phyloP scores from a whole-genome alignment of 2,113 vertebrate species.

The Microtus montanus region DNA sequence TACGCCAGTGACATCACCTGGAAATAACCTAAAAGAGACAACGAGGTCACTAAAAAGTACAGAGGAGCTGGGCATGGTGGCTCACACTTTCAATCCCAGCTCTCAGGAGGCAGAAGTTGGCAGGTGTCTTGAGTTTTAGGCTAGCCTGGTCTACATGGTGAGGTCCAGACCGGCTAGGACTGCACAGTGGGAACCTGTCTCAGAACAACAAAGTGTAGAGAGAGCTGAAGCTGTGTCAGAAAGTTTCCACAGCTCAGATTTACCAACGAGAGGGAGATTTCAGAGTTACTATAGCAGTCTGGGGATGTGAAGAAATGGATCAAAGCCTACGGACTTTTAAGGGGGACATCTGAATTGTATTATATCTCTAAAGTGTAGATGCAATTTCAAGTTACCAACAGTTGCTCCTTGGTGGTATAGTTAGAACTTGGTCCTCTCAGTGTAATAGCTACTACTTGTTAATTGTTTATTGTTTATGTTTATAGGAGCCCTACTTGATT shows the following conservation, averaged over 20 bases:
- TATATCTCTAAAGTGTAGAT: constrained; percentile 26
- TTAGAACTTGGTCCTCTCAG: neutral
- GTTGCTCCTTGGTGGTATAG: neutral
- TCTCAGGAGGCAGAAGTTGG: neutral
- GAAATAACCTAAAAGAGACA: constrained; percentile 8
- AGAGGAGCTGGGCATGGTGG: neutral
- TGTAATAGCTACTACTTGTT: neutral
- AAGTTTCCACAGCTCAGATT: neutral
- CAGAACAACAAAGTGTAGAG: neutral
- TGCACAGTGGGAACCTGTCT: neutral
- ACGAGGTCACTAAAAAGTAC: neutral
- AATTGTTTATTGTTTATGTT: neutral
- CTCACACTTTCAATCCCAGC: neutral
- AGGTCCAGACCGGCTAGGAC: neutral
- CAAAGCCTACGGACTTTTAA: constrained; percentile 11
- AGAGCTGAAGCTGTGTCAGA: neutral
- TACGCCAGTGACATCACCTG: constrained; percentile 8
- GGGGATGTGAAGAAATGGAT: neutral
- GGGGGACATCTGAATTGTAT: constrained; percentile 31
- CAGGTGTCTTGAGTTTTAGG: neutral
- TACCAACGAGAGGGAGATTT: neutral
- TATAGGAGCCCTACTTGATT: constrained; percentile 3
- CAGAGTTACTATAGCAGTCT: neutral
- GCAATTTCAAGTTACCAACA: constrained; percentile 23
- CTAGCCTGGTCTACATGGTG: neutral